Base-by-base conservation (phyloP, 2,113 vertebrate species). In the Cyanocitta stelleri region DNA sequence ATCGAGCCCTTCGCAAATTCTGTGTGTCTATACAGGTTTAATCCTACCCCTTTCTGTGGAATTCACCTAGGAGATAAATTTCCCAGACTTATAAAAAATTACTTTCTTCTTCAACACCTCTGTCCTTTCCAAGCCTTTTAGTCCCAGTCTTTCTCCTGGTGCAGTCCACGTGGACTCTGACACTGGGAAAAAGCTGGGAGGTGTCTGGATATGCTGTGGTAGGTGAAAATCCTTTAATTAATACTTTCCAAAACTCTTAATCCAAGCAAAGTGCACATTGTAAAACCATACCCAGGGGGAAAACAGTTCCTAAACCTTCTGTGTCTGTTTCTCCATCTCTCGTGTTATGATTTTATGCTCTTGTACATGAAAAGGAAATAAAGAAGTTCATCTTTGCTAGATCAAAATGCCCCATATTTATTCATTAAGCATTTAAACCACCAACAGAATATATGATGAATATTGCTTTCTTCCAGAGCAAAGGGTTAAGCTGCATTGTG, bases 181-280 rank as follows among this genome's bases (percentile, higher is more conserved):
- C 56, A 48, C 48, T 1, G 0, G 71, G 56, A 63, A 87, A 90
- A 83, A 20, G 27, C 67, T 77, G 59, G 46, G 51, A 91, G 56
- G 64, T 86, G 30, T 66, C 78, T 90, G 72, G 67, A 59, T 54
- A 44, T 52, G 26, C 33, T 62, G 58, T 67, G 46, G 59, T 62
- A 76, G 82, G 71, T 85, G 90, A 69, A 93, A 96, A 93, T 76
- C 75, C 75, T 86, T 80, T 94, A 94, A 91, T 73, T 85, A 81
- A 24, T 54, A 73, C 44, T 84, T 86, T 48, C 67, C 1, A 0
- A 86, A 90, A 49, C 71, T 56, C 61, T 63, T 78, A 61, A 88
- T 71, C 30, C 0, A 3, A 84, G 44, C 6, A 88, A 93, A 90
- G 86, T 30, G 49, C 7, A 30, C 30, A 35, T 78, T 91, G 63